These are phyloP conservation scores for Anolis sagrei DNA, from an alignment of 2,113 vertebrate species.

Conservation along the genomic window DNA sequence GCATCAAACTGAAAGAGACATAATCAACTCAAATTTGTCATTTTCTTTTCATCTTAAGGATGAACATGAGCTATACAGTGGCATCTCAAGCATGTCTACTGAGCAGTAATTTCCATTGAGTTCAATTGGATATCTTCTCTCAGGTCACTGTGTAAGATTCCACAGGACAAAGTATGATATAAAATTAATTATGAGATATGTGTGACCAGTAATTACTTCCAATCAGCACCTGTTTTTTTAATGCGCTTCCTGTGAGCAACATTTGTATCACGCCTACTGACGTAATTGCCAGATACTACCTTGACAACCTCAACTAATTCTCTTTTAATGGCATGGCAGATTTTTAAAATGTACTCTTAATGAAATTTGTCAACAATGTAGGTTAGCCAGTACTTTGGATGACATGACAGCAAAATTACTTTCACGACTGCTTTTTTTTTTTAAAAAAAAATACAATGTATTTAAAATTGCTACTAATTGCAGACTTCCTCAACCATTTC, in stretches of 20 bases:
- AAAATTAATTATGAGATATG: slow-evolving; percentile 6
- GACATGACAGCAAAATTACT: slow-evolving; percentile 18
- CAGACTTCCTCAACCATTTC: neutral
- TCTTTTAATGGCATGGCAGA: slow-evolving; percentile 30
- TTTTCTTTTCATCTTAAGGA: too few relatives aligned
- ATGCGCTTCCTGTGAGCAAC: neutral
- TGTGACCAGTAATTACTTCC: neutral
- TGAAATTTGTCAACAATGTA: slow-evolving; percentile 36
- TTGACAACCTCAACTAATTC: slow-evolving; percentile 30
- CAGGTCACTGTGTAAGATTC: neutral
- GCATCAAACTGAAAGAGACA: too few relatives aligned
- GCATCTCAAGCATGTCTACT: neutral
- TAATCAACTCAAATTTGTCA: too few relatives aligned
- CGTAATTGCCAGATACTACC: neutral
- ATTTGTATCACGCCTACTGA: neutral
- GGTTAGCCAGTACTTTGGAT: neutral
- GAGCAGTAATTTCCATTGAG: neutral
- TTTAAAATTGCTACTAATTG: slow-evolving; percentile 23
- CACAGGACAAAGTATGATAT: neutral
- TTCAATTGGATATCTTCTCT: neutral
- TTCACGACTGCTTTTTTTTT: slow-evolving; percentile 35
- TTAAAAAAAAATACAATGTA: neutral
- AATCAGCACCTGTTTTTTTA: slow-evolving; percentile 15
- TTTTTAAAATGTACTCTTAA: slow-evolving; percentile 25
- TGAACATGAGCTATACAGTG: neutral